Conservation (phyloP, 2,888 invertebrate genomes). For the Acleris sparsana region DNA sequence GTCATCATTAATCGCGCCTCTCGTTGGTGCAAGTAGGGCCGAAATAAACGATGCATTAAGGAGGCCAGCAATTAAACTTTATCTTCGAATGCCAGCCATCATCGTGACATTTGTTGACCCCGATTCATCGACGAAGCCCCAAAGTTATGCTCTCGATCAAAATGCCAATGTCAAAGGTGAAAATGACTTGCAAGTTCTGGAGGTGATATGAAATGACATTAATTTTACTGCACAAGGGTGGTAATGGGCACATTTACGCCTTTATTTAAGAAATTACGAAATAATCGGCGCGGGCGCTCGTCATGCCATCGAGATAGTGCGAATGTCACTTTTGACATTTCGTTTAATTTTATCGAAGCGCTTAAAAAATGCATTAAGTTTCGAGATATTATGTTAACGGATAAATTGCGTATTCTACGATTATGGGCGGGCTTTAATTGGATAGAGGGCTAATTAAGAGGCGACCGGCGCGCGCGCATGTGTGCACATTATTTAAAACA, state of each 20-base stretch:
- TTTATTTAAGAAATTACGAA: slow-evolving; percentile 34
- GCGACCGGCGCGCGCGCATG: slow-evolving; percentile 5
- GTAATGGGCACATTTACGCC: slow-evolving; percentile 30
- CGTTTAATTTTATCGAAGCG: slow-evolving; percentile 17
- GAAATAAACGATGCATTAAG: slow-evolving; percentile 33
- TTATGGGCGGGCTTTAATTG: slow-evolving; percentile 33
- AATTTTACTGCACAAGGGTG: slow-evolving; percentile 32
- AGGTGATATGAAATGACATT: slow-evolving; percentile 32
- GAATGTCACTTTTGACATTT: slow-evolving; percentile 31
- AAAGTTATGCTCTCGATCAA: slow-evolving; percentile 33
- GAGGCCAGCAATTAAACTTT: slow-evolving; percentile 30
- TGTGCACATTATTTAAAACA: slow-evolving; percentile 25
- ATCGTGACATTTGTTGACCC: slow-evolving; percentile 36
- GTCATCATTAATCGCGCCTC: slow-evolving; percentile 14
- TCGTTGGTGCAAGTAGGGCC: slow-evolving; percentile 16
- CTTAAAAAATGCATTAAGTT: slow-evolving; percentile 30
- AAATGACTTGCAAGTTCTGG: slow-evolving; percentile 29
- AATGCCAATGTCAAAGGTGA: slow-evolving; percentile 37
- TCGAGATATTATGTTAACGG: slow-evolving; percentile 16
- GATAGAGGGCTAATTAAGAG: slow-evolving; percentile 32
- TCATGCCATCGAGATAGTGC: slow-evolving; percentile 33
- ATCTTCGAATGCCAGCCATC: slow-evolving; percentile 30
- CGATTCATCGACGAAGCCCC: slow-evolving; percentile 35
- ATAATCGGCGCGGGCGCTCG: slow-evolving; percentile 19
- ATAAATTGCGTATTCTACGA: slow-evolving; percentile 18